These are phyloP conservation scores for Heterohyrax brucei DNA, from an alignment of 2,797 vertebrate species.

Conservation along the genomic window DNA sequence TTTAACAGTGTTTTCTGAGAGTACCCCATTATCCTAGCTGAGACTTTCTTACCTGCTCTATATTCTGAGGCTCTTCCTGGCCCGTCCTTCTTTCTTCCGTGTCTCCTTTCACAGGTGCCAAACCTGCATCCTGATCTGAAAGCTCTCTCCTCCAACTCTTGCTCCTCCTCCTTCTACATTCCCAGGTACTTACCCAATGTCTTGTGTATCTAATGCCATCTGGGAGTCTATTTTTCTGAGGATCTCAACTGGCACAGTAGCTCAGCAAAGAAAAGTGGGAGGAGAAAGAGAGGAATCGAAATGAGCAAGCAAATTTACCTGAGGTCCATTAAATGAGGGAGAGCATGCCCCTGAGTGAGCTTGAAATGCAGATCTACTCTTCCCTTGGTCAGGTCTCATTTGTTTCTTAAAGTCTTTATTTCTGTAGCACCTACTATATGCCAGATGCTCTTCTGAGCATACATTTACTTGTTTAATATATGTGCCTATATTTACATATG, in stretches of 20 bases:
- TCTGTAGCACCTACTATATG: not conserved
- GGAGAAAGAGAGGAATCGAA: not conserved
- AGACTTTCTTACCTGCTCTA: not conserved
- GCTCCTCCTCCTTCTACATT: not conserved
- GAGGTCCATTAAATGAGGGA: fast-evolving
- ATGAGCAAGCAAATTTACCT: not conserved
- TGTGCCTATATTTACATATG: too few relatives aligned
- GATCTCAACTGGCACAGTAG: not conserved
- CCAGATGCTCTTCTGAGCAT: not conserved
- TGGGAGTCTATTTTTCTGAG: not conserved
- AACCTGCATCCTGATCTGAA: not conserved
- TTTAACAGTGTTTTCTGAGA: not conserved
- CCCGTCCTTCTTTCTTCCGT: not conserved
- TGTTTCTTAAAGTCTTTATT: not conserved
- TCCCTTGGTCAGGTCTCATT: not conserved
- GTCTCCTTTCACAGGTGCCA: not conserved
- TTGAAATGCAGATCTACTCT: not conserved
- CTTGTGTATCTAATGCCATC: too few relatives aligned
- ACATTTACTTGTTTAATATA: too few relatives aligned
- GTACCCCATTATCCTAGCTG: not conserved
- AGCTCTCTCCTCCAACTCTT: not conserved
- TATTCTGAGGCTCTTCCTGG: not conserved
- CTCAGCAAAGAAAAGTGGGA: not conserved
- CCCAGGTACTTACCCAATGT: not conserved
- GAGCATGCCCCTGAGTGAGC: not conserved